Evolutionary conservation across 2,113 vertebrate species (phyloP).

Genomic region (Rhinopithecus roxellana): DNA sequence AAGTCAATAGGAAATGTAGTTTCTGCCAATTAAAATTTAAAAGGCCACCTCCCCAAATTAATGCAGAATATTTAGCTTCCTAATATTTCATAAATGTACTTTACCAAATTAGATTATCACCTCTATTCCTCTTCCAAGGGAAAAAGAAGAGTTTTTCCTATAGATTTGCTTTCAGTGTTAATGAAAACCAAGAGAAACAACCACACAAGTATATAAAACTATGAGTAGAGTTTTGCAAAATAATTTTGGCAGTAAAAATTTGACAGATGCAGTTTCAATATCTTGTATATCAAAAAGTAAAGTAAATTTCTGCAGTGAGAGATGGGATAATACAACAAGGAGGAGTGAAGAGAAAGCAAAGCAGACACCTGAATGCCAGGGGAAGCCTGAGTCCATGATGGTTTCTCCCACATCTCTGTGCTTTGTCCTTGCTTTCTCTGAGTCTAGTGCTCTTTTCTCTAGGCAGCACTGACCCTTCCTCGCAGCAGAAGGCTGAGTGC

Average conservation of each 20-base stretch:
- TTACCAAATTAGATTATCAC: not conserved
- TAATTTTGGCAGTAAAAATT: not conserved
- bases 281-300: not conserved
- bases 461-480: too few relatives aligned
- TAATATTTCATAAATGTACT: not conserved
- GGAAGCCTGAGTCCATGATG: not conserved
- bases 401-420: not conserved
- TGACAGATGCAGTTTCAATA: not conserved
- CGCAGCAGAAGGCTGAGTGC: not conserved
- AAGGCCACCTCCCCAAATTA: not conserved
- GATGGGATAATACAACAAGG: not conserved
- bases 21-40: not conserved
- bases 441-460: not conserved
- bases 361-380: not conserved
- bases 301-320: not conserved
- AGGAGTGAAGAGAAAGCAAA: not conserved
- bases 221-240: not conserved
- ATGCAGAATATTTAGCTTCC: not conserved
- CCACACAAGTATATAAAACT: not conserved
- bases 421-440: too few relatives aligned
- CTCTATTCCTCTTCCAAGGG: not conserved
- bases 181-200: not conserved
- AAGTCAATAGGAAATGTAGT: constrained; percentile 6
- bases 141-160: not conserved
- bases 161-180: not conserved